A percentile compares a stretch with the other conserved stretches of the same genome.
Evolutionary conservation across 2,797 vertebrate genomes (phyloP).

Genomic region (Caiman crocodilus): DNA sequence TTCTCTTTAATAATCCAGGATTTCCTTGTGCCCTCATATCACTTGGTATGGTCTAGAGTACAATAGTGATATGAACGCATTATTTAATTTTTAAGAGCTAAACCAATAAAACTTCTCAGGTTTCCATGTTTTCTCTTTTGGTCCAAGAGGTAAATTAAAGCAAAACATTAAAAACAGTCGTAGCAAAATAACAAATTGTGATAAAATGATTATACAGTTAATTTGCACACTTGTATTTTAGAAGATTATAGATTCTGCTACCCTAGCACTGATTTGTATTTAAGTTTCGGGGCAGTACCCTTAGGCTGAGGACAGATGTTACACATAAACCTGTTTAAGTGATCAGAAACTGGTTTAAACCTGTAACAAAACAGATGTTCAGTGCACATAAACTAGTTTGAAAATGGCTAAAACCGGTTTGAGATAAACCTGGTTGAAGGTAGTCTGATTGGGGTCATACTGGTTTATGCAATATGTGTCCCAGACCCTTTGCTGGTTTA

Average conservation of each 20-base stretch:
- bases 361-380: no score
- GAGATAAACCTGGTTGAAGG: no score
- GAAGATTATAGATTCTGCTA: neutral
- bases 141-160: neutral
- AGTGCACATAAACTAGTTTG: no score
- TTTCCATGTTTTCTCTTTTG: neutral
- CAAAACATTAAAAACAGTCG: accelerated
- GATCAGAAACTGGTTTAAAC: no score
- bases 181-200: neutral
- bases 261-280: accelerated
- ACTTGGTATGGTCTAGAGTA: neutral
- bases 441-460: no score
- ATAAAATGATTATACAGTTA: accelerated
- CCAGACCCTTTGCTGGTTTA: no score
- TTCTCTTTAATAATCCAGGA: neutral
- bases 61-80: accelerated
- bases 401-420: no score
- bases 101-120: neutral
- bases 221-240: accelerated
- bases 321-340: no score
- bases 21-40: neutral
- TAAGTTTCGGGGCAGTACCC: accelerated
- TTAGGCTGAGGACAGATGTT: no score
- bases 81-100: neutral
- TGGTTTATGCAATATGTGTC: no score